Percentiles rank a stretch among this genome's conserved stretches.
These are phyloP conservation scores for Phengaris alcon DNA, from an alignment of 2,888 invertebrate genomes.

Conservation along the genomic window DNA sequence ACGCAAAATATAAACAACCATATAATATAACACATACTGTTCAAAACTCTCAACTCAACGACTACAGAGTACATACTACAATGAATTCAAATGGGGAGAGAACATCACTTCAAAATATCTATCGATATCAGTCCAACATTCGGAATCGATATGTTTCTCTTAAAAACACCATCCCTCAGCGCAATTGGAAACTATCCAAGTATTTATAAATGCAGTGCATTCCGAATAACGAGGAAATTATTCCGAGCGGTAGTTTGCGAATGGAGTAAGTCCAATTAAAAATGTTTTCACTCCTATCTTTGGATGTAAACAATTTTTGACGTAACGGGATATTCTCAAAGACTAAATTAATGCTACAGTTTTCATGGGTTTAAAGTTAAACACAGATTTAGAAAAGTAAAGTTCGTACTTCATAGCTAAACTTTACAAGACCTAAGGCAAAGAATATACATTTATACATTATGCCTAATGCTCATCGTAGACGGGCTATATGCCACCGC, in stretches of 20 bases:
- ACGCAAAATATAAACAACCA: too few relatives aligned
- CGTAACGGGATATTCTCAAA: neutral
- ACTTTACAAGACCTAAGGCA: too few relatives aligned
- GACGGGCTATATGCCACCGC: too few relatives aligned
- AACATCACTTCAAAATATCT: neutral
- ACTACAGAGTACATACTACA: neutral
- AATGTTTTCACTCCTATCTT: constrained; percentile 10
- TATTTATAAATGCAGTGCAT: constrained; percentile 66
- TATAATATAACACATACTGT: too few relatives aligned
- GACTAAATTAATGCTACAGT: too few relatives aligned
- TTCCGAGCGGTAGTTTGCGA: constrained; percentile 42
- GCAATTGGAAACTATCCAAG: constrained; percentile 60
- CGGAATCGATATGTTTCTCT: constrained; percentile 4
- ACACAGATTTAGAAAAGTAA: too few relatives aligned
- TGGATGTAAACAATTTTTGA: constrained; percentile 5
- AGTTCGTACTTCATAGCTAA: too few relatives aligned
- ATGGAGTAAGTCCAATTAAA: constrained; percentile 34
- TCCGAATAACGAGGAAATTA: constrained; percentile 61
- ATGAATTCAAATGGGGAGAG: neutral
- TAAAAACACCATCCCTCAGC: constrained; percentile 21
- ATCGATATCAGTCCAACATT: neutral
- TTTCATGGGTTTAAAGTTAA: too few relatives aligned
- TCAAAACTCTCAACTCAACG: too few relatives aligned
- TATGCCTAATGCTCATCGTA: too few relatives aligned
- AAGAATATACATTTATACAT: too few relatives aligned